These are phyloP conservation scores for Neostethus bicornis DNA, from an alignment of 2,797 vertebrate genomes.

Conservation along the genomic window DNA sequence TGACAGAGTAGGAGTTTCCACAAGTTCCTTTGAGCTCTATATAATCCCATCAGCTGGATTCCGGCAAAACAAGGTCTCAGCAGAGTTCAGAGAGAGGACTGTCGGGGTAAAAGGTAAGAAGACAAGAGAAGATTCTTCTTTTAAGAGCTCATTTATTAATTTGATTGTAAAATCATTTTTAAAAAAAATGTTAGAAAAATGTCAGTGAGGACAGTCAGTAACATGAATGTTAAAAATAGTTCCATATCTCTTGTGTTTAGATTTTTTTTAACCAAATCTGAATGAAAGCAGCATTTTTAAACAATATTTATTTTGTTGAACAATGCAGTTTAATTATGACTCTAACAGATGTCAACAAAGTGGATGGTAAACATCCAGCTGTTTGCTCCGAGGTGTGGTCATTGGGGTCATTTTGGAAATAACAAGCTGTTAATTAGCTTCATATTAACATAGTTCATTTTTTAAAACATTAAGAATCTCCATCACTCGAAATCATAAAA, in stretches of 20 bases:
- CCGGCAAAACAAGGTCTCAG: background rate
- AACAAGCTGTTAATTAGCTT: no score
- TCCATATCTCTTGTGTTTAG: background rate
- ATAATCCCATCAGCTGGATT: no score
- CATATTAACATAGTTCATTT: no score
- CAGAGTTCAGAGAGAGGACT: background rate
- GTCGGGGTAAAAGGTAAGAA: no score
- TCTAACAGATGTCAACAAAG: background rate
- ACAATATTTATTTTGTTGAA: no score
- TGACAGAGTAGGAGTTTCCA: background rate
- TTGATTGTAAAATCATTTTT: background rate
- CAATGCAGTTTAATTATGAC: background rate
- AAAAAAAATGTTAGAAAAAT: background rate
- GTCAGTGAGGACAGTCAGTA: no score
- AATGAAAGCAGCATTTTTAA: no score
- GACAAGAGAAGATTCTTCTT: conserved; percentile 5
- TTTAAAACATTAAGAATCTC: no score
- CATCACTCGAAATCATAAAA: no score
- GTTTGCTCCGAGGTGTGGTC: background rate
- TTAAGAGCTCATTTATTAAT: no score
- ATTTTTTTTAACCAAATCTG: background rate
- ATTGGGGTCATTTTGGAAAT: conserved; percentile 8
- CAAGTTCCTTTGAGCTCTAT: conserved; percentile 15
- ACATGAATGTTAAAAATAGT: background rate
- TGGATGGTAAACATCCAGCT: conserved; percentile 10